Percentiles rank a stretch among this genome's conserved stretches.
phyloP scores from a whole-genome alignment of 2,797 vertebrate species.

The Corythornis leucogaster region DNA sequence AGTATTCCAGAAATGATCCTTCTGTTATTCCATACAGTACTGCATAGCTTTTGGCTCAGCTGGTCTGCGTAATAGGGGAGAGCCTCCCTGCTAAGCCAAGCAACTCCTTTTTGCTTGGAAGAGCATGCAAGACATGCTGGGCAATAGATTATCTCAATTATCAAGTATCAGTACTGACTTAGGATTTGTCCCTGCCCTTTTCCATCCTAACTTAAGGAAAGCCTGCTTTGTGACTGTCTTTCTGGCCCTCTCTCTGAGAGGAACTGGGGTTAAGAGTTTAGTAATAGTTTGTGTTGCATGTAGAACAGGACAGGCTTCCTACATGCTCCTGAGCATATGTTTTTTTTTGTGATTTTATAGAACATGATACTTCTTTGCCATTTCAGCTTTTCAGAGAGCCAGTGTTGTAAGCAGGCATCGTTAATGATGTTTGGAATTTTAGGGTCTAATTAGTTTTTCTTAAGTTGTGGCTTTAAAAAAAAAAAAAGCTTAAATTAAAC shows the following conservation, averaged over 20 bases:
- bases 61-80: slow-evolving; percentile 66
- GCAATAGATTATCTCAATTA: slow-evolving; percentile 77
- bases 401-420: background rate
- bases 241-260: slow-evolving; percentile 26
- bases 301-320: slow-evolving; percentile 40
- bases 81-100: slow-evolving; percentile 70
- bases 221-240: slow-evolving; percentile 66
- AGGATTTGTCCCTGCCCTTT: slow-evolving; percentile 78
- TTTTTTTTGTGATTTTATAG: background rate
- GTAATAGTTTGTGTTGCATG: slow-evolving; percentile 74
- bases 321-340: background rate
- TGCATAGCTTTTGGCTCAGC: slow-evolving; percentile 62
- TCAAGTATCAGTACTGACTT: slow-evolving; percentile 76
- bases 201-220: slow-evolving; percentile 63
- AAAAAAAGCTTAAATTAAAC: background rate
- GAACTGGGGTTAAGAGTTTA: slow-evolving; percentile 64
- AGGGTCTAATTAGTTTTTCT: background rate
- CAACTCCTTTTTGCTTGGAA: slow-evolving; percentile 63
- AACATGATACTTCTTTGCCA: background rate
- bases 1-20: slow-evolving; percentile 62
- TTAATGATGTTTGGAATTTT: background rate
- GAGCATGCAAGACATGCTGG: slow-evolving; percentile 69
- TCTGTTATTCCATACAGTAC: slow-evolving; percentile 61
- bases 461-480: background rate
- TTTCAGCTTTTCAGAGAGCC: background rate